Evolutionary conservation across 2,888 invertebrate genomes (phyloP), one percentile per base, ranked within the genome.

Genomic region (Andrena flavipes): DNA sequence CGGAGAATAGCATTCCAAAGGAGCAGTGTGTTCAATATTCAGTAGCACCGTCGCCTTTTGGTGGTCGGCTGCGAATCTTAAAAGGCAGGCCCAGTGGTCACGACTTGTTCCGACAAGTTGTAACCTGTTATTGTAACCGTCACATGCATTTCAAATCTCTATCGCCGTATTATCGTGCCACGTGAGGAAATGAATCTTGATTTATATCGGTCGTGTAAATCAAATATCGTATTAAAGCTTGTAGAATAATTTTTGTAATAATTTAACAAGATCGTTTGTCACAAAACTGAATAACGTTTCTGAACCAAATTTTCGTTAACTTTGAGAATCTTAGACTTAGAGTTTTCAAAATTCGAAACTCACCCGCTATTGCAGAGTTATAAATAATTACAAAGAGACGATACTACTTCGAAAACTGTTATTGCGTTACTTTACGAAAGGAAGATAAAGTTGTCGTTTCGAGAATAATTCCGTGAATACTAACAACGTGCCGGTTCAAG

Each of bases 381-480:
- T 54, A 54, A 42, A 16, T 42, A 42, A 42, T 42, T 42, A 42
- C 1, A 42, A 42, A 42, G 4, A 3, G 42, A 5, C 16, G 4
- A 42, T 42, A 54, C 56, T 26, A 54, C 56, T 56, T 13, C 1
- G 56, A 26, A 23, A 51, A 20, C 2, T 20, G 20, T 1, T 16
- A 29, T 5, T 2, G 16, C 26, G 35, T 70, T 33, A 48, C 23
- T 33, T 30, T 13, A 29, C 54, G 6, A 20, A 69, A 62, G 29
- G 26, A 5, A 35, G 48, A 63, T 68, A 33, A 33, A 48, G 60
- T 29, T 72, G 48, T 51, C 48, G 48, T n/a, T 10, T 60, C 70
- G 62, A 64, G 72, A 65, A 42, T 63, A 73, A 84, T 84, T 70
- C 62, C 33, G 26, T 80, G 84, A 82, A 87, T 86, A 86, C 75